Evolutionary conservation across 2,113 vertebrate genomes (phyloP).

Genomic region (Dipodomys spectabilis): DNA sequence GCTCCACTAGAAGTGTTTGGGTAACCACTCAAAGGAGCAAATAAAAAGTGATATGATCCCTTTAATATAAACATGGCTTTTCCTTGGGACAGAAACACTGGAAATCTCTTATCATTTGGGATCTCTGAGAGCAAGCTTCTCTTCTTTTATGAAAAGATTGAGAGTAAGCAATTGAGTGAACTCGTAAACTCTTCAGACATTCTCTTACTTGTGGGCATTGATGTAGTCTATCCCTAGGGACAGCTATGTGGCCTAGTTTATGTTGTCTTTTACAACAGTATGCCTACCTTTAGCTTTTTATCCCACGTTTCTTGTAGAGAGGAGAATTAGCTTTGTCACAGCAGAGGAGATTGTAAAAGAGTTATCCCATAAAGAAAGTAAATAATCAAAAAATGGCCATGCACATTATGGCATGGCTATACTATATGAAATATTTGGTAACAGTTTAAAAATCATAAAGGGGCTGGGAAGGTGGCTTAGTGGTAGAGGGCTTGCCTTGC

Average conservation of each 20-base stretch:
- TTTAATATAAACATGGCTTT: neutral
- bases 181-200: neutral
- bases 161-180: neutral
- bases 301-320: neutral
- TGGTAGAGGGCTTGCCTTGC: too few relatives aligned
- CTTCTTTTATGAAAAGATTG: constrained; percentile 3
- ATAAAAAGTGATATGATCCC: neutral
- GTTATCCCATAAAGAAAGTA: neutral
- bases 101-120: neutral
- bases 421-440: neutral
- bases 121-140: neutral
- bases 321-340: neutral
- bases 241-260: neutral
- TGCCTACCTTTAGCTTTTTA: neutral
- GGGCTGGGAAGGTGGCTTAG: too few relatives aligned
- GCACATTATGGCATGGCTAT: neutral
- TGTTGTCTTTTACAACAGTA: constrained; percentile 15
- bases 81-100: neutral
- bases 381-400: neutral
- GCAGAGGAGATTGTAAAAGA: neutral
- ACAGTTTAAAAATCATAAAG: neutral
- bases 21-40: neutral
- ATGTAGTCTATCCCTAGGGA: neutral
- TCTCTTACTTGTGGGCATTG: neutral
- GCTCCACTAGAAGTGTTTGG: neutral